Percentiles rank a stretch among this genome's conserved stretches.
Conservation (phyloP, 2,797 vertebrate genomes). For the Sebastes steindachneri region DNA sequence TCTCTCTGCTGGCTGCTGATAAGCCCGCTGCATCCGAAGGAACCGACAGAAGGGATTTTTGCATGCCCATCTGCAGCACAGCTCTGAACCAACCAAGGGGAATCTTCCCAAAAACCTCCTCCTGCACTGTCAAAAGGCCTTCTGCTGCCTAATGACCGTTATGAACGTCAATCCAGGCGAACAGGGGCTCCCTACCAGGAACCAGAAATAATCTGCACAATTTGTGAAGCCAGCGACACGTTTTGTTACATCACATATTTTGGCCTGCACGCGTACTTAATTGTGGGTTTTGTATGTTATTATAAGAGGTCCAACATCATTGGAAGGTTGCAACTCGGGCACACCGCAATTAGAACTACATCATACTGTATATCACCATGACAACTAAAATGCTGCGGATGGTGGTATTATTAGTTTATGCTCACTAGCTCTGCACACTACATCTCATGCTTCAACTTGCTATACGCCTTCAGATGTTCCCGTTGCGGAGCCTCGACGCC, state of each 20-base stretch:
- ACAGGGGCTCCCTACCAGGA: constrained; percentile 2
- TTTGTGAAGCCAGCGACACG: constrained; percentile 1
- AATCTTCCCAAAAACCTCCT: constrained; percentile 35
- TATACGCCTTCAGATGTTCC: constrained; percentile 67
- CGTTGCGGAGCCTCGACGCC: constrained; percentile 22
- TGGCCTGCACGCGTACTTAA: not conserved
- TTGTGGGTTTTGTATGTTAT: not conserved
- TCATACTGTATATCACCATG: constrained; percentile 59
- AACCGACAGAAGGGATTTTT: constrained; percentile 56
- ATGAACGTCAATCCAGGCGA: constrained; percentile 22
- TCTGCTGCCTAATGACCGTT: constrained; percentile 52
- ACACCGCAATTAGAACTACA: constrained; percentile 34
- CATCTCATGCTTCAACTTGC: constrained; percentile 60
- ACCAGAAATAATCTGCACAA: constrained; percentile 38
- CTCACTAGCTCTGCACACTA: constrained; percentile 35
- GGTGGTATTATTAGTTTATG: constrained; percentile 68
- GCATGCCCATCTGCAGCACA: constrained; percentile 59
- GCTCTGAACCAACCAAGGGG: constrained; percentile 47
- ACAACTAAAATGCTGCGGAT: constrained; percentile 65
- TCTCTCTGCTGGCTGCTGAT: constrained; percentile 45
- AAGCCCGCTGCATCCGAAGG: constrained; percentile 33
- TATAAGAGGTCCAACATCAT: constrained; percentile 30
- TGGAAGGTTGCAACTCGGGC: constrained; percentile 25
- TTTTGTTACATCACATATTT: constrained; percentile 29
- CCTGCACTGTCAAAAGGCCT: constrained; percentile 58